These are phyloP conservation scores for Tanypteryx hageni DNA, from an alignment of 2,888 invertebrate species.

Conservation along the genomic window DNA sequence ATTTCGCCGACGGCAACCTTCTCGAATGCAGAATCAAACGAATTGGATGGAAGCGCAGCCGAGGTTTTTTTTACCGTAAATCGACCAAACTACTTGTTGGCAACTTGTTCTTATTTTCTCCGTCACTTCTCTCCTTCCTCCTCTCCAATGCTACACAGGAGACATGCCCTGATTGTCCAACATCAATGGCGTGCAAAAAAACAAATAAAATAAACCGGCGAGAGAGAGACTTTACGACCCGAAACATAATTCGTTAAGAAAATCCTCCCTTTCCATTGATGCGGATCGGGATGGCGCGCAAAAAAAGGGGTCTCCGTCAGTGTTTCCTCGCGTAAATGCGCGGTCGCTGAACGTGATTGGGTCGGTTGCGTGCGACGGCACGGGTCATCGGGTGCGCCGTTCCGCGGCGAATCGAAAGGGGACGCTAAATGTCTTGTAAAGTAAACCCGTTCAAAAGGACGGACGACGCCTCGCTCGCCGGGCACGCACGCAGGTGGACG, in stretches of 20 bases:
- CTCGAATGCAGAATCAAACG: too few species aligned
- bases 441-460: constrained; percentile 39
- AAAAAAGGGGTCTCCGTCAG: background rate
- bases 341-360: constrained; percentile 30
- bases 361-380: constrained; percentile 51
- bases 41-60: too few species aligned
- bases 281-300: constrained; percentile 2
- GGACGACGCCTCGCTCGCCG: background rate
- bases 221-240: background rate
- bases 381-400: constrained; percentile 51
- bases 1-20: too few species aligned
- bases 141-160: background rate
- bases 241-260: constrained; percentile 55
- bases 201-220: background rate
- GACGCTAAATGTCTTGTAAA: constrained; percentile 42
- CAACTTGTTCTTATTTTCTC: background rate
- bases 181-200: constrained; percentile 29
- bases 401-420: constrained; percentile 7
- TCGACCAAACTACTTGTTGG: too few species aligned
- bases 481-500: background rate
- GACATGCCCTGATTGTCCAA: constrained; percentile 62
- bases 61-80: too few species aligned
- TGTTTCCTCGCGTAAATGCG: constrained; percentile 11
- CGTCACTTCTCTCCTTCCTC: background rate
- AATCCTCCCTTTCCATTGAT: constrained; percentile 40